Base-by-base conservation (phyloP, 37 sponge, comb jelly and placozoan genomes). In the Amphimedon queenslandica region DNA sequence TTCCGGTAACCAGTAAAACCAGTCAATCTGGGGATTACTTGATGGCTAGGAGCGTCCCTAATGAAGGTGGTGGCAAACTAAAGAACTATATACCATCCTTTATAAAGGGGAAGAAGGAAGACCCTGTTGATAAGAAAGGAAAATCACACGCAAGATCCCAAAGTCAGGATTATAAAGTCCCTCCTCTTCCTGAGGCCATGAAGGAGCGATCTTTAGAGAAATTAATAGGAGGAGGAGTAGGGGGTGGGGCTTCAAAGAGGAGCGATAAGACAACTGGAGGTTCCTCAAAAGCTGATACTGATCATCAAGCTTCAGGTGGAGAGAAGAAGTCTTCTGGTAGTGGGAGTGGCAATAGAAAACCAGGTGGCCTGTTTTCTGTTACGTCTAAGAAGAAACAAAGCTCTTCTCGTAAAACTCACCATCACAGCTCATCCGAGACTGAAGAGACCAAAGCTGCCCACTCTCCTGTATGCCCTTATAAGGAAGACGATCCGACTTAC, bases 401-500 rank as follows among this genome's bases (percentile, higher is more conserved):
- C 32, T 23, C 35, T 25, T 2, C 4, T 6, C 35, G 5, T 4
- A 66, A 36, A 1, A 13, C 3, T 4, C 23, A 29, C 64, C 10
- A 10, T 10, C 10, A 23, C 1, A 69, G 42, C 42, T 42, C 43
- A 25, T 42, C 42, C 16, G 42, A 24, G 24, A 25, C 40, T 6
- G 30, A 25, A 2, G 70, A 35, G 23, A 24, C 1, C 20, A 34
- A 25, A 2, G 29, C 13, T 30, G 27, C 43, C 16, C n/a, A 63
- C n/a, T 58, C 61, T 10, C 32, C 63, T 38, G 29, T 32, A 27
- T n/a, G 29, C 27, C 72, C 72, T 18, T 76, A 53, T 29, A 72
- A 72, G 64, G 69, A 74, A 36, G 74, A 81, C n/a, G 82, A 87
- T 24, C 79, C 82, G 0, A 42, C 37, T 32, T 87, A 77, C 41